Evolutionary conservation across 1,140 invertebrate species (phyloP), one percentile per base, ranked within the genome.

Genomic region (Lordiphosa collinella): DNA sequence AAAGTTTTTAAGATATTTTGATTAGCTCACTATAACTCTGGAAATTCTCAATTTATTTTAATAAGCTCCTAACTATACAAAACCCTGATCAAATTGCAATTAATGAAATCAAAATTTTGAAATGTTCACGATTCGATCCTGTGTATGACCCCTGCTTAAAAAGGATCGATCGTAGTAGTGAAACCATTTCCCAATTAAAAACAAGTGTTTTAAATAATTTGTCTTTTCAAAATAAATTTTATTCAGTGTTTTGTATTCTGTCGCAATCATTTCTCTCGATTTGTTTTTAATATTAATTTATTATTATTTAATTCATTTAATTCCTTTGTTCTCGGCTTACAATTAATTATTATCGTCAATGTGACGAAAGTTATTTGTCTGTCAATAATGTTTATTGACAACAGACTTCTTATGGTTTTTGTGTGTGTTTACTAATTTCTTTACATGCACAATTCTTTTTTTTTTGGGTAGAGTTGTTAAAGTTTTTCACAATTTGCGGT

Each of bases 281-380:
- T 86, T 86, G 41, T 44, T 86, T 86, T 78, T 82, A 82, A 84
- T 78, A 67, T 78, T 84, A 84, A 69, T 70, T 84, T 70, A 38
- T 60, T 74, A 76, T 74, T 86, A 78, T 82, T 84, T 78, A 86
- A 86, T 68, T 86, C 57, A 86, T 75, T 82, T 86, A 82, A 86
- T 86, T 86, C 69, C 64, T 68, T 86, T 54, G 54, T 59, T 68
- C 80, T 76, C 56, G 22, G 36, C 76, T 82, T 82, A 82, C 14
- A 76, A 62, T 79, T 86, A 86, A 65, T 86, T 86, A 76, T 86
- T 86, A 86, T 86, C 82, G 82, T 86, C 82, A 86, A 86, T 86
- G 82, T 86, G 82, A 86, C 82, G 82, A 86, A 86, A 70, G 56
- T 84, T 87, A 84, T 79, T 86, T 88, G 86, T 88, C 86, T 88